Percentiles rank a stretch among this genome's conserved stretches.
Conservation (phyloP, 2,113 vertebrate species). For the Xenopus borealis region DNA sequence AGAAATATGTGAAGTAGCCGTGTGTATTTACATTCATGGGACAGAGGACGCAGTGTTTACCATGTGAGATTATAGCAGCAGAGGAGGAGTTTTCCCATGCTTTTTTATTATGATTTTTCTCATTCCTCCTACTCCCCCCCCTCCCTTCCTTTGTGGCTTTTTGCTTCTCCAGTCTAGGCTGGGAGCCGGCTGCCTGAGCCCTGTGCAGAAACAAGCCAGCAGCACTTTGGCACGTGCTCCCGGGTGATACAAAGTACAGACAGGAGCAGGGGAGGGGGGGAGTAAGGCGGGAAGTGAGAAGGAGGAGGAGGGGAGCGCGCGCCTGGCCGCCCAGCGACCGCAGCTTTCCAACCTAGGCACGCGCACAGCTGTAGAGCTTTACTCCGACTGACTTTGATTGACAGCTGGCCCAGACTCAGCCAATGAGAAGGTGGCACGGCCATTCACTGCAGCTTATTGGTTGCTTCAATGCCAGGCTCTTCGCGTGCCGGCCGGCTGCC, state of each 20-base stretch:
- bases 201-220: slow-evolving; percentile 51
- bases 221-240: slow-evolving; percentile 76
- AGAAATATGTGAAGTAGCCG: slow-evolving; percentile 12
- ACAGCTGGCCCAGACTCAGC: slow-evolving; percentile 61
- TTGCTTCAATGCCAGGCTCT: slow-evolving; percentile 62
- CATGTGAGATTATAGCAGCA: slow-evolving; percentile 39
- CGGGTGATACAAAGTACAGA: slow-evolving; percentile 54
- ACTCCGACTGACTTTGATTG: slow-evolving; percentile 61
- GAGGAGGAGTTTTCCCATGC: slow-evolving; percentile 16
- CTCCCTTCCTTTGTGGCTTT: slow-evolving; percentile 19
- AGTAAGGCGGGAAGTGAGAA: slow-evolving; percentile 11
- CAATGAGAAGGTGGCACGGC: slow-evolving; percentile 60
- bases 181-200: slow-evolving; percentile 27
- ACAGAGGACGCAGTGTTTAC: slow-evolving; percentile 39
- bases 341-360: slow-evolving; percentile 60
- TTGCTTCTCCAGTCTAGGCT: slow-evolving; percentile 21
- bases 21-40: slow-evolving; percentile 31
- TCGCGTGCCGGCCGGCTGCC: slow-evolving; percentile 73
- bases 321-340: not conserved
- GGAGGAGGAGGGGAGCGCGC: slow-evolving; percentile 12
- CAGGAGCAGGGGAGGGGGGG: slow-evolving; percentile 41
- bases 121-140: not conserved
- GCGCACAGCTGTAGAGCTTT: slow-evolving; percentile 68
- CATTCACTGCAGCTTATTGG: slow-evolving; percentile 63
- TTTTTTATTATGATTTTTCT: slow-evolving; percentile 34